Conservation (phyloP, 2,113 vertebrate genomes). For the Ornithorhynchus anatinus region DNA sequence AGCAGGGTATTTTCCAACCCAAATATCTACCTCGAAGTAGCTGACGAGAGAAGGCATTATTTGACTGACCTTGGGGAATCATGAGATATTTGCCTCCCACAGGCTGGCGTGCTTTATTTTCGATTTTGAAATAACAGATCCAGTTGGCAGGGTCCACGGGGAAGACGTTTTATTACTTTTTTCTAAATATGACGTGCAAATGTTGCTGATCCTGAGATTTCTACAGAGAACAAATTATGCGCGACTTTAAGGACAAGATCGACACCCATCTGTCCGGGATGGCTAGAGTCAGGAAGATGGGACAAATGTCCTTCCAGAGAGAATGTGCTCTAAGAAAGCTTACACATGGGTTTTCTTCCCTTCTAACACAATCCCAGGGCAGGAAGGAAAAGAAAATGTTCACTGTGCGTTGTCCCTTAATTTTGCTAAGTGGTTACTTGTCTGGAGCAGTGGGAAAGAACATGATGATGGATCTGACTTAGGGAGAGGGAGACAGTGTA, state of each 20-base stretch:
- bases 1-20: too few species aligned
- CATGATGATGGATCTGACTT: too few species aligned
- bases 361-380: not conserved
- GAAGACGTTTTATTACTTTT: slow-evolving; percentile 29
- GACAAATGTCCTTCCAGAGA: not conserved
- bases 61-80: too few species aligned
- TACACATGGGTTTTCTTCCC: not conserved
- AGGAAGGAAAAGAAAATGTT: not conserved
- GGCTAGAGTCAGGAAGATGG: not conserved
- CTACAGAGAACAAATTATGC: not conserved
- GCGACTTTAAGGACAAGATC: not conserved
- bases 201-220: slow-evolving; percentile 36
- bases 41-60: too few species aligned
- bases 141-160: slow-evolving; percentile 19
- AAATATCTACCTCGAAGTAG: too few species aligned
- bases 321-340: not conserved
- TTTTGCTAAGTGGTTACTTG: not conserved
- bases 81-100: too few species aligned
- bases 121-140: slow-evolving; percentile 35
- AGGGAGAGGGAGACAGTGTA: too few species aligned
- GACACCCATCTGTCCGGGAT: not conserved
- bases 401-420: not conserved
- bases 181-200: slow-evolving; percentile 43
- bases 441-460: not conserved
- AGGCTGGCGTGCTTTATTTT: too few species aligned